Evolutionary conservation across 2,888 invertebrate species (phyloP), one percentile per base, ranked within the genome.

Genomic region (Dendrolimus houi): DNA sequence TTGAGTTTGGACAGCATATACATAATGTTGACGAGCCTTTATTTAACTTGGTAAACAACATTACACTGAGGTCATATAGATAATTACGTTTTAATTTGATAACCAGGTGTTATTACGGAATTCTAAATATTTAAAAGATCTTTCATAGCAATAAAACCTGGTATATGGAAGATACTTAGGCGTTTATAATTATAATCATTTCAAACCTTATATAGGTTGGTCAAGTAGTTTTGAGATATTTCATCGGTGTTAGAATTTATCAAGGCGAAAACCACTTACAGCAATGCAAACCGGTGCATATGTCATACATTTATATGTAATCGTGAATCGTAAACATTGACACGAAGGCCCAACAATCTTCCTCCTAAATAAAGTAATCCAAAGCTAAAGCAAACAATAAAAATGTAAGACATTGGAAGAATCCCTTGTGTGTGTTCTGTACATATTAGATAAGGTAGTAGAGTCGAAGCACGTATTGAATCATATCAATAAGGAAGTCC

Each of bases 391-490:
- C 12, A 47, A 10, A 47, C 47, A 47, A 47, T 47, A 47, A 47
- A 47, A 9, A 47, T 47, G 12, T 47, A 47, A 47, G 9, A 47
- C 29, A 47, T 9, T 47, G 6, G 47, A 9, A 47, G 47, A 10
- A 47, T 47, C 47, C 47, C 47, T 47, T 47, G 12, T 12, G 47
- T 9, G 47, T 47, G 47, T 47, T 47, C 9, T 47, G 47, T 47
- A 47, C 47, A 47, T 47, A 47, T 10, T 47, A 41, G 56, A 56
- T 56, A 53, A 14, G 56, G 9, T 17, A 12, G 3, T 53, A 56
- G 53, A 56, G 56, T 56, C 56, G 14, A 56, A 56, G 41, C 41
- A 41, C 53, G 41, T 53, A 42, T 47, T 47, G 9, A 12, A 47
- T 47, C 47, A 47, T 47, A 47, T 47, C 47, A 47, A 47, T 47